Evolutionary conservation across 2,113 vertebrate genomes (phyloP), one percentile per base, ranked within the genome.

Genomic region (Montifringilla adamsi): DNA sequence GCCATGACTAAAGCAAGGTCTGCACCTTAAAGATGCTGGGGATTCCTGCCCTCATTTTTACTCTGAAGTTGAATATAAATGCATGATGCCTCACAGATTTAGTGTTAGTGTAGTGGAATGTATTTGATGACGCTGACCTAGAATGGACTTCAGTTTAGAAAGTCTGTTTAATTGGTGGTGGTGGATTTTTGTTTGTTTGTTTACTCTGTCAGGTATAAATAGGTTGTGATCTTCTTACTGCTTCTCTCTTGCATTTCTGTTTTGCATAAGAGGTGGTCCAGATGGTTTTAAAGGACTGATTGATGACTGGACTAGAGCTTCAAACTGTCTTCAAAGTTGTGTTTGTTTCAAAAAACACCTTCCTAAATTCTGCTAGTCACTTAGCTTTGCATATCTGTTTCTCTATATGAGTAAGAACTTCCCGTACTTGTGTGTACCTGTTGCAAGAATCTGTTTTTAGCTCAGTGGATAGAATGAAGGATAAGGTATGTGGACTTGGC

Each of bases 401-500:
- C 63, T 90, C 62, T 87, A 35, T 84, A 5, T 93, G 91, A 82
- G 83, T 91, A 89, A 91, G 90, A 95, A 94, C 90, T 93, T 90
- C 95, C 84, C 72, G 39, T 94, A 24, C 96, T 83, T 97, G 94
- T 94, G 89, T 88, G 77, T 97, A 94, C 94, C 92, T 97, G 94
- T 96, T 96, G 90, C 62, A 80, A 92, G 87, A 93, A 92, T 93
- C 93, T 94, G 87, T 92, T 96, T 93, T 96, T 96, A 97, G 95
- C 92, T 85, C 76, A 15, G 70, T 80, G 91, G 76, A 89, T 90
- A 91, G 93, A 62, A 86, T 27, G 72, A 88, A 88, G 85, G 93
- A 77, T 90, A 96, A 95, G 84, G 90, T 97, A 95, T 96, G 93
- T 90, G 92, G 74, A 92, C 79, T 93, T 97, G 93, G 93, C 94